Evolutionary conservation across 2,113 vertebrate genomes (phyloP).

Genomic region (Ceuthmochares aereus): DNA sequence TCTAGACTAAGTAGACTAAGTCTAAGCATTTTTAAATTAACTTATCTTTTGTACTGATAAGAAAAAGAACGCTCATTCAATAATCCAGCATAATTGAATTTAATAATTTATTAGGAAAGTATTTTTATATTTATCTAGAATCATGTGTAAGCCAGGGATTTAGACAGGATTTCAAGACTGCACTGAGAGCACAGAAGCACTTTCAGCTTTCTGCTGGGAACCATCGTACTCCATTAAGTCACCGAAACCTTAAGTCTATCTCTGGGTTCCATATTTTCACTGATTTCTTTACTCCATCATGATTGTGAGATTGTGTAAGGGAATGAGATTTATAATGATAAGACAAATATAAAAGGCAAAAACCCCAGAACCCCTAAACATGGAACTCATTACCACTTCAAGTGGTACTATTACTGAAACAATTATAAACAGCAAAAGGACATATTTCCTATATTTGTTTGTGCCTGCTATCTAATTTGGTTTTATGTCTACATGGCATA

Average conservation of each 20-base stretch:
- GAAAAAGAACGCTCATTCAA: neutral
- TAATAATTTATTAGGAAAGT: neutral
- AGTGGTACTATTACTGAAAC: neutral
- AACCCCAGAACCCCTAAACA: neutral
- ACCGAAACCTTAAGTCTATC: neutral
- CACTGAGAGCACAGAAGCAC: neutral
- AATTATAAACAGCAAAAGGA: neutral
- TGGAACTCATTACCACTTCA: neutral
- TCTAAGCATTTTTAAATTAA: neutral
- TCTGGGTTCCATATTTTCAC: neutral
- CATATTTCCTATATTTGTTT: neutral
- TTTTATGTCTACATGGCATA: neutral
- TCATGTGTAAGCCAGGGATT: neutral
- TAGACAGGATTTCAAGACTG: neutral
- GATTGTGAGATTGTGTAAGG: neutral
- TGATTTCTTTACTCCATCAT: neutral
- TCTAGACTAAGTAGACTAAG: neutral
- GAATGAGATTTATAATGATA: neutral
- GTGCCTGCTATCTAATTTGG: neutral
- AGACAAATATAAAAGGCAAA: neutral
- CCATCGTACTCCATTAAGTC: no score
- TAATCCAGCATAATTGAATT: neutral
- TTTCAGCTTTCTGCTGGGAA: neutral
- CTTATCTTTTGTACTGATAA: neutral
- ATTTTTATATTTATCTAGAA: neutral